Conservation (phyloP, 2,888 invertebrate species). For the Andrena praecox region DNA sequence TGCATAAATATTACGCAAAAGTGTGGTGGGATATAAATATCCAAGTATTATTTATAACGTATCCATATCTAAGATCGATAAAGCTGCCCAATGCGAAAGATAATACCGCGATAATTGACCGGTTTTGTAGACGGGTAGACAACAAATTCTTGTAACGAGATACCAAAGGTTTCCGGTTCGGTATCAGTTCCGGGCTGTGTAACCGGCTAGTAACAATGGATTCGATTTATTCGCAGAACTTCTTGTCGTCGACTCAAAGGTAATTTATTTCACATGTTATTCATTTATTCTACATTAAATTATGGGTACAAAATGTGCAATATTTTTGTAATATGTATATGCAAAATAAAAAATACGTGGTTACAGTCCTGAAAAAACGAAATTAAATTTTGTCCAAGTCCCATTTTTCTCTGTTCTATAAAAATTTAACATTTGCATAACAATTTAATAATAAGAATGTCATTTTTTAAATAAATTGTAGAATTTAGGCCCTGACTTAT, state of each 20-base stretch:
- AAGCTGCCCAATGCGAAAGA: constrained; percentile 7
- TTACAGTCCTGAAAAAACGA: too few relatives aligned
- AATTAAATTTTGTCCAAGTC: too few relatives aligned
- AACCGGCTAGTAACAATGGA: neutral
- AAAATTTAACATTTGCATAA: too few relatives aligned
- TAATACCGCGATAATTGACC: constrained; percentile 52
- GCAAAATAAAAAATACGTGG: too few relatives aligned
- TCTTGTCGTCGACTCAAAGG: neutral
- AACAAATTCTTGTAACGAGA: constrained; percentile 60
- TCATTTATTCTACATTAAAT: too few relatives aligned
- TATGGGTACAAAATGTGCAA: too few relatives aligned
- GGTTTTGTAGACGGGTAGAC: constrained; percentile 31
- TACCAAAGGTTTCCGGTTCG: constrained; percentile 65
- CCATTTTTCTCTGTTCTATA: too few relatives aligned
- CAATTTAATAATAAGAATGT: too few relatives aligned
- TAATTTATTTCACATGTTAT: neutral
- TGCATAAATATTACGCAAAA: neutral
- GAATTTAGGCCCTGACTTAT: too few relatives aligned
- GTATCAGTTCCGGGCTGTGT: constrained; percentile 54
- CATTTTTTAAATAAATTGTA: too few relatives aligned
- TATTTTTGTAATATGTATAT: too few relatives aligned
- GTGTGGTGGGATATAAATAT: neutral
- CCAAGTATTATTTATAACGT: too few relatives aligned
- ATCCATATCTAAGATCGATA: neutral
- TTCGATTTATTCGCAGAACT: neutral